Evolutionary conservation across 1,140 invertebrate genomes (phyloP), one percentile per base, ranked within the genome.

Genomic region (Calephelis virginiensis): DNA sequence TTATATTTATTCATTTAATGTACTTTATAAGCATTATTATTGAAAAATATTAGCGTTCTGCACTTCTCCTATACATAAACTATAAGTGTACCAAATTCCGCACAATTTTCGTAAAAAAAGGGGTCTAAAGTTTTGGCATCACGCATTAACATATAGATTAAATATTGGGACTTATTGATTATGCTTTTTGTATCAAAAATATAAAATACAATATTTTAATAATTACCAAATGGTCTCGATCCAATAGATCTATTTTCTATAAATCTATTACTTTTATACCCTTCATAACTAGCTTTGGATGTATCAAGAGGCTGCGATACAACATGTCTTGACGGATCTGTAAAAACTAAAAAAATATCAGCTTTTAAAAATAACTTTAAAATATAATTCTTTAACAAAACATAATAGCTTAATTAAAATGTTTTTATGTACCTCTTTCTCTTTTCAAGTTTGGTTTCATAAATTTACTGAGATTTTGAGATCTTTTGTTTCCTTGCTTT

Each of bases 311-410:
- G 75, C 47, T 88, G 85, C 10, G 81, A 85, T 14, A 81, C 77
- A 45, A 90, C 86, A 73, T 86, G 84, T 67, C 88, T 85, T 14
- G 88, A 83, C 46, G 76, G 73, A 65, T 90, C 88, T 65, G 75
- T 72, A 74, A 89, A 90, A 17, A 87, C 88, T 90, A 68, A 50
- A 80, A 72, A 69, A 67, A 64, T n/a, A 5, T 6, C 10, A 53
- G 10, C 8, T 63, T 64, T 17, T 7, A 62, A 45, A 14, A 1
- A 13, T 9, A 64, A 28, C 28, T 48, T 11, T 12, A 17, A 37
- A 28, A n/a, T n/a, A 40, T 14, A 59, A 45, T 37, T 53, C 8
- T 9, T 40, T 14, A 48, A 46, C 14, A 11, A 43, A 9, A 28
- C 28, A 28, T 28, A 28, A 28, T 28, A 28, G 28, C 28, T 4